Conservation (phyloP, 2,888 invertebrate genomes). For the Theretra japonica region DNA sequence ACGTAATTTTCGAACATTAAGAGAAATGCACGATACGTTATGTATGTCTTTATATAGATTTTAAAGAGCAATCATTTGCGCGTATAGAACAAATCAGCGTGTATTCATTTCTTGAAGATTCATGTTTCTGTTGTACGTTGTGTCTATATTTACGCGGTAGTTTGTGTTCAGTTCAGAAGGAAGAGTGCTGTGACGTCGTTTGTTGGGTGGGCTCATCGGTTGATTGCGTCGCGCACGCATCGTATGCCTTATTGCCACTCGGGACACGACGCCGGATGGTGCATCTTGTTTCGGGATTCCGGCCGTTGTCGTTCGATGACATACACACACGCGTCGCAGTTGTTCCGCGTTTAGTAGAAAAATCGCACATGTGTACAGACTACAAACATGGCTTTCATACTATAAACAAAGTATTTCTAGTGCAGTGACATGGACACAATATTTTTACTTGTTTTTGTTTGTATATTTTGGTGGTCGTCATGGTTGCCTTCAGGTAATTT, state of each 20-base stretch:
- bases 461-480: constrained; percentile 44
- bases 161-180: constrained; percentile 74
- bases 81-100: neutral
- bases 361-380: neutral
- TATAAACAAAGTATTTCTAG: neutral
- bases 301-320: constrained; percentile 32
- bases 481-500: constrained; percentile 54
- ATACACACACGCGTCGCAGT: constrained; percentile 14
- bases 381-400: constrained; percentile 2
- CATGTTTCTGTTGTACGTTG: constrained; percentile 76
- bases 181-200: constrained; percentile 71
- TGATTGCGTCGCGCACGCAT: constrained; percentile 41
- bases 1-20: neutral
- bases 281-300: constrained; percentile 50
- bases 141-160: constrained; percentile 81
- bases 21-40: neutral
- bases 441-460: constrained; percentile 36
- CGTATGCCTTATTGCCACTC: constrained; percentile 51
- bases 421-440: neutral
- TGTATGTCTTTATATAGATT: neutral
- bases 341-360: constrained; percentile 15
- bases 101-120: constrained; percentile 66
- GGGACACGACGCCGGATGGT: constrained; percentile 58
- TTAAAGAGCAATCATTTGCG: neutral
- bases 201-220: constrained; percentile 41